A percentile compares a stretch with the other conserved stretches of the same genome.
Evolutionary conservation across 2,797 vertebrate genomes (phyloP).

Genomic region (Cynopterus sphinx): DNA sequence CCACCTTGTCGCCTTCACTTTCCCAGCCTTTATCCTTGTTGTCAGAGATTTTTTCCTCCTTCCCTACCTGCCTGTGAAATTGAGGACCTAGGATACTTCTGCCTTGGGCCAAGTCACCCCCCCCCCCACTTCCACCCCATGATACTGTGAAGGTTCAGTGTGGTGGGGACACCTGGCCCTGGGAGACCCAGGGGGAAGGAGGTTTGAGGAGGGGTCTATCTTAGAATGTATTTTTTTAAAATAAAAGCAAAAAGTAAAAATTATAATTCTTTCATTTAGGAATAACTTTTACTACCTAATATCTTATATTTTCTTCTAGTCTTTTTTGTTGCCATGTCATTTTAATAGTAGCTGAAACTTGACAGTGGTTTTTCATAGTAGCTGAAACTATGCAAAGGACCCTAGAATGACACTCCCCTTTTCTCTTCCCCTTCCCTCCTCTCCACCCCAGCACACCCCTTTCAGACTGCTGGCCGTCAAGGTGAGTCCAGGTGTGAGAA

Average conservation of each 20-base stretch:
- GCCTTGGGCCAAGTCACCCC: too few species aligned
- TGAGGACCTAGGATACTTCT: not conserved
- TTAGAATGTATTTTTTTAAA: not conserved
- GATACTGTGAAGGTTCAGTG: not conserved
- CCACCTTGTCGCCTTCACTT: rapidly evolving
- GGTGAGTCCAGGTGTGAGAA: not conserved
- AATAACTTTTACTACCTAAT: not conserved
- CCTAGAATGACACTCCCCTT: not conserved
- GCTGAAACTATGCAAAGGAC: not conserved
- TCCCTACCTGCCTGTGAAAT: not conserved
- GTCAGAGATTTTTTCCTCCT: not conserved
- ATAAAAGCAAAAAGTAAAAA: not conserved
- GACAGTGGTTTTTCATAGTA: not conserved
- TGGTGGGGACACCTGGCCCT: not conserved
- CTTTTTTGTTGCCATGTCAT: not conserved
- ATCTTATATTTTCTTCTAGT: not conserved
- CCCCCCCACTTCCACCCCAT: too few species aligned
- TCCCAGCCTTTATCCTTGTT: not conserved
- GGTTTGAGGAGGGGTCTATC: not conserved
- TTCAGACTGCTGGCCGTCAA: not conserved
- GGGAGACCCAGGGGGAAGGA: not conserved
- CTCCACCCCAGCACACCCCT: not conserved
- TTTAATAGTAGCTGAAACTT: not conserved
- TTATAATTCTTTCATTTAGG: not conserved
- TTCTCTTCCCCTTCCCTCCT: not conserved